A percentile compares a stretch with the other conserved stretches of the same genome.
Conservation (phyloP, 2,113 vertebrate genomes). For the Xiphias gladius region DNA sequence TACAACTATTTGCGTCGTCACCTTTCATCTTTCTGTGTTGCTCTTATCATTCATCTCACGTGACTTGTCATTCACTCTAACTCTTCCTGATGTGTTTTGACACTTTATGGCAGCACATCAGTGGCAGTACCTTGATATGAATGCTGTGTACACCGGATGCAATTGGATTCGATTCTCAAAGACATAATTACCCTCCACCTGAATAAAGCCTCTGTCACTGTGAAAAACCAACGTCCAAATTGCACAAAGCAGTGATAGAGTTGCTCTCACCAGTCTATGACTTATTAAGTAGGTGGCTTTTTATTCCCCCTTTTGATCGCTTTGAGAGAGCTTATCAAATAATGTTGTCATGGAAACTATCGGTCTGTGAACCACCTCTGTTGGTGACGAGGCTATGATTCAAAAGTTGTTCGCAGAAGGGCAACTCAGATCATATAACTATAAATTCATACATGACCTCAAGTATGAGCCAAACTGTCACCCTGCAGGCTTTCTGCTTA, state of each 20-base stretch:
- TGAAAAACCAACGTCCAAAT: constrained; percentile 49
- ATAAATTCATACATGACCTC: constrained; percentile 34
- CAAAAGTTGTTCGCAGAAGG: constrained; percentile 56
- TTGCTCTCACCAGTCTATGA: constrained; percentile 53
- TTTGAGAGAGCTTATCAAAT: constrained; percentile 69
- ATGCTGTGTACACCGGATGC: neutral
- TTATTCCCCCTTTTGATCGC: constrained; percentile 67
- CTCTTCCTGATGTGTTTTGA: constrained; percentile 17
- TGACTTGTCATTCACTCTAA: constrained; percentile 27
- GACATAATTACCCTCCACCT: constrained; percentile 49
- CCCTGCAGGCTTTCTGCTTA: neutral
- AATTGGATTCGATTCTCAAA: constrained; percentile 46
- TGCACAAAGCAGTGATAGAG: constrained; percentile 45
- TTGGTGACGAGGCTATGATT: constrained; percentile 60
- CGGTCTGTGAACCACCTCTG: constrained; percentile 59
- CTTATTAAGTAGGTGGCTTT: constrained; percentile 73
- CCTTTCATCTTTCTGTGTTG: neutral
- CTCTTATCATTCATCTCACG: constrained; percentile 27
- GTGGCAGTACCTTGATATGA: neutral
- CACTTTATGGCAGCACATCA: constrained; percentile 26
- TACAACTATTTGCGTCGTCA: neutral
- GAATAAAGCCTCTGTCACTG: constrained; percentile 52
- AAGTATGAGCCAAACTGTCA: constrained; percentile 14
- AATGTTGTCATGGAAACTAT: constrained; percentile 77
- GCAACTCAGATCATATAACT: constrained; percentile 40